A percentile compares a stretch with the other conserved stretches of the same genome.
These are phyloP conservation scores for Cherax destructor DNA, from an alignment of 1,140 invertebrate species.

Conservation along the genomic window DNA sequence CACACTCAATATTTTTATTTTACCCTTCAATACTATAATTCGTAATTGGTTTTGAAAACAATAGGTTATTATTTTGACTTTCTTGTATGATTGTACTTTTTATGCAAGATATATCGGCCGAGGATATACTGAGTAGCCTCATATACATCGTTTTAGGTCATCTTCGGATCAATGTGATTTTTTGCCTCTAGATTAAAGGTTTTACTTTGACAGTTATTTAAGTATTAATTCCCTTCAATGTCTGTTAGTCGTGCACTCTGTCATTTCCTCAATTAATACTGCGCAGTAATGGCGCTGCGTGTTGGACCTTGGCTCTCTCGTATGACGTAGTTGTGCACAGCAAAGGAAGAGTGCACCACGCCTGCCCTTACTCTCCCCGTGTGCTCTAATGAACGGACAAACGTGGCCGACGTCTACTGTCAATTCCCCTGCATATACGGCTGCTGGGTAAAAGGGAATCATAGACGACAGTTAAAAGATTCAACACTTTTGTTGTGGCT, in stretches of 20 bases:
- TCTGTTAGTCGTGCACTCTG: neutral
- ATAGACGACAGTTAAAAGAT: neutral
- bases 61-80: neutral
- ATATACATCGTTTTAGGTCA: too few relatives aligned
- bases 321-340: conserved; percentile 10
- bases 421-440: neutral
- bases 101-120: too few relatives aligned
- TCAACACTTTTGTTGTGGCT: too few relatives aligned
- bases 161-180: too few relatives aligned
- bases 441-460: neutral
- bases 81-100: neutral
- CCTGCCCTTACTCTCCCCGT: neutral
- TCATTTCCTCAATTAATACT: neutral
- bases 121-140: too few relatives aligned
- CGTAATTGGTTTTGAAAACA: too few relatives aligned
- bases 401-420: neutral
- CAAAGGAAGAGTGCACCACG: neutral
- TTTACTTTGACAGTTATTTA: neutral
- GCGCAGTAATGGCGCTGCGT: conserved; percentile 1
- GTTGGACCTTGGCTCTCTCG: neutral
- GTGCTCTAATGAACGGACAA: neutral
- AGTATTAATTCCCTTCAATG: neutral
- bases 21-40: too few relatives aligned
- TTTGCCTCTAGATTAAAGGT: neutral
- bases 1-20: too few relatives aligned